These are phyloP conservation scores for Volucella zonaria DNA, from an alignment of 2,888 invertebrate species.

Conservation along the genomic window DNA sequence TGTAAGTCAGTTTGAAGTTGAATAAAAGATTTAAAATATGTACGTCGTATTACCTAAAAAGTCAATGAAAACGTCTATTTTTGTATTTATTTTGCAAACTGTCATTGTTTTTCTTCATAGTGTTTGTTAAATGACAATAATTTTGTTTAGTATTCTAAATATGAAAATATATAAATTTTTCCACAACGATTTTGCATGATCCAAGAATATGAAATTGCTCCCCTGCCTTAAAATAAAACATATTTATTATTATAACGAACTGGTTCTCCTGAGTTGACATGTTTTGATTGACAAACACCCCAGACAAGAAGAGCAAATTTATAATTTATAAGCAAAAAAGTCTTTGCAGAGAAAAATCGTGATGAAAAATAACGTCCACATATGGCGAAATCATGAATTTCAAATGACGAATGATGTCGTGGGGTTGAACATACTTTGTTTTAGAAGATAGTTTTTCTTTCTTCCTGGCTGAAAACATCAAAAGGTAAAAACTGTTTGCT, in stretches of 20 bases:
- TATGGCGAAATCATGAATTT: conserved; percentile 59
- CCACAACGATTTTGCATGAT: no score
- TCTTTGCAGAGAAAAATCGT: conserved; percentile 22
- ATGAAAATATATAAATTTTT: no score
- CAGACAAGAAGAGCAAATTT: conserved; percentile 46
- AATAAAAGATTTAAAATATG: no score
- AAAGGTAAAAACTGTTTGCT: conserved; percentile 12
- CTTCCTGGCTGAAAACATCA: conserved; percentile 43
- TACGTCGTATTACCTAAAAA: no score
- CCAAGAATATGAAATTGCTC: no score
- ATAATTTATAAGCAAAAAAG: conserved; percentile 54
- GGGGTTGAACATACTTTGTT: conserved; percentile 56
- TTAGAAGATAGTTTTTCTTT: conserved; percentile 34
- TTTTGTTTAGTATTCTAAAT: no score
- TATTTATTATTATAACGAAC: not conserved
- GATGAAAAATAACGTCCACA: conserved; percentile 52
- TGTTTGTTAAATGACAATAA: no score
- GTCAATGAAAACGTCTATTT: no score
- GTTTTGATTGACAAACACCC: conserved; percentile 52
- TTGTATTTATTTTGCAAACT: no score
- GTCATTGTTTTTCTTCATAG: no score
- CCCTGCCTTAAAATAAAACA: no score
- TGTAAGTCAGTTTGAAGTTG: no score
- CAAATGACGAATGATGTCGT: conserved; percentile 54
- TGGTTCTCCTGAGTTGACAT: conserved; percentile 41